Base-by-base conservation (phyloP, 2,888 invertebrate genomes). In the Schizotus pectinicornis region DNA sequence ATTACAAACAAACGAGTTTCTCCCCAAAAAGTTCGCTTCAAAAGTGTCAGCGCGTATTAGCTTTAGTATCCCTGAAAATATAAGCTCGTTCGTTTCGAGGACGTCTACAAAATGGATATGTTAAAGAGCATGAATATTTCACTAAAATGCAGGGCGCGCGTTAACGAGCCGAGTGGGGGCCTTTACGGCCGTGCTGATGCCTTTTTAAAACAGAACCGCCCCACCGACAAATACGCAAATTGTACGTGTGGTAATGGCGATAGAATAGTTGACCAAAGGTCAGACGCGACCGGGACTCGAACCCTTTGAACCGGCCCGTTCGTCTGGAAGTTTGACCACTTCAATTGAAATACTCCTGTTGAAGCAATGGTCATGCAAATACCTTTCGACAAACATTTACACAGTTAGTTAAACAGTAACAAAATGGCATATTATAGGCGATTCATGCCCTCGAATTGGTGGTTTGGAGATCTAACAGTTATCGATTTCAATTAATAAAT, bases 301-400 rank as follows among this genome's bases (percentile, higher is more conserved):
- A 11, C 47, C 36, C 63, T 66, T 66, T 65, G 64, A 64, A 63
- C 58, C 54, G 54, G 46, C 57, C 55, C 56, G 51, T 53, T 67
- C 63, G 59, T 50, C 64, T 65, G 63, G 63, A 67, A 65, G 63
- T 65, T 69, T 69, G 67, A 65, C 64, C 67, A 65, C 64, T 66
- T 58, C 43, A 64, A 52, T 51, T 56, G 52, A 55, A 60, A 62
- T 54, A 55, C 34, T 42, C 46, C 56, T 56, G 50, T 46, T 56
- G 61, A 60, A 62, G 65, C 54, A 52, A 62, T 51, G 56, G 47
- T 39, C 59, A 56, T 58, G 52, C 56, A 63, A 60, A 65, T 59
- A 62, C 50, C 56, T 54, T 56, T 47, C 50, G 36, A 51, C 59
- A 50, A 63, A 64, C 59, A 62, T 65, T 22, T 64, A 58, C 39